phyloP scores from a whole-genome alignment of 2,888 invertebrate species.

The Graphium colonna region DNA sequence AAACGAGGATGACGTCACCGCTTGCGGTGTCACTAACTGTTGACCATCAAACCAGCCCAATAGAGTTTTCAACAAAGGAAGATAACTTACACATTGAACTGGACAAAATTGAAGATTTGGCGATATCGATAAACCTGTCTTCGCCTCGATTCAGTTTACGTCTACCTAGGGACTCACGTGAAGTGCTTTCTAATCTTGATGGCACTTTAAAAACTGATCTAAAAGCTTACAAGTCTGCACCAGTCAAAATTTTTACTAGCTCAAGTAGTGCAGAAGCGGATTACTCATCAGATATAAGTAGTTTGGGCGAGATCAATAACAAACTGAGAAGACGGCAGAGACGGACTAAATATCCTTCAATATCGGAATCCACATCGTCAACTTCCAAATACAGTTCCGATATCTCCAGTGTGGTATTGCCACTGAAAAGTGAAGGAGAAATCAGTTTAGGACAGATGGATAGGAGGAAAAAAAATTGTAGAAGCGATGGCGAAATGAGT shows the following conservation, averaged over 20 bases:
- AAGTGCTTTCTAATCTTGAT: conserved; percentile 55
- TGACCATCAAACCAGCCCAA: conserved; percentile 63
- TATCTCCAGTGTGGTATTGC: conserved; percentile 48
- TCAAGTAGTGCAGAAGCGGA: conserved; percentile 63
- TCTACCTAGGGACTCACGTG: conserved; percentile 56
- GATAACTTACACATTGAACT: conserved; percentile 40
- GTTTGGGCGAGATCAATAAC: conserved; percentile 62
- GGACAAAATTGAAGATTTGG: conserved; percentile 45
- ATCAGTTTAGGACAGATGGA: conserved; percentile 44
- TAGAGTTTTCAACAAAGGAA: conserved; percentile 35
- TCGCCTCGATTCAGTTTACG: conserved; percentile 63
- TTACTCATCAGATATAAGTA: conserved; percentile 65
- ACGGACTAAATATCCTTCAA: conserved; percentile 39
- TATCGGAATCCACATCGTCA: conserved; percentile 53
- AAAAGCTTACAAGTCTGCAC: neutral
- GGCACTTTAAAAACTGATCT: conserved; percentile 27
- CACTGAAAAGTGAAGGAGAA: conserved; percentile 64
- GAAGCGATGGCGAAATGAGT: conserved; percentile 57
- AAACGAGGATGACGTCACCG: conserved; percentile 69
- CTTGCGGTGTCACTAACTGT: conserved; percentile 45
- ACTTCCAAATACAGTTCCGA: conserved; percentile 49
- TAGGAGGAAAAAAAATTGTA: conserved; percentile 34
- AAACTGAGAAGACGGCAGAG: conserved; percentile 43
- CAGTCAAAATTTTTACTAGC: conserved; percentile 36
- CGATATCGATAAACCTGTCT: conserved; percentile 64